Conservation (phyloP, 2,113 vertebrate genomes). For the Orycteropus afer region DNA sequence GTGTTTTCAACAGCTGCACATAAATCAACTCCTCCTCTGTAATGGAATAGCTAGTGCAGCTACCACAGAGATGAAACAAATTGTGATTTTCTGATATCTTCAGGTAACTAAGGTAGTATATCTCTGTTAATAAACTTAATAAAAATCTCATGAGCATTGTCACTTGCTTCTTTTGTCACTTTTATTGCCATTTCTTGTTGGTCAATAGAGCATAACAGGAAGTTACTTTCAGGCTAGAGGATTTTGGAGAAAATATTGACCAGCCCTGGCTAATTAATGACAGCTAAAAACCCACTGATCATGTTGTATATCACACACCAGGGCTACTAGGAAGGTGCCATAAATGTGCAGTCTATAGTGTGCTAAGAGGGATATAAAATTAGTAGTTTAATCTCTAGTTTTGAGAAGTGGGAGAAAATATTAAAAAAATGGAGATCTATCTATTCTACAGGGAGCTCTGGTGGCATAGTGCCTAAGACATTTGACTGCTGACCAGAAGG, state of each 20-base stretch:
- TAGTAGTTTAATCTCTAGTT: slow-evolving; percentile 25
- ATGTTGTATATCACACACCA: slow-evolving; percentile 40
- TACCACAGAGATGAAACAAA: slow-evolving; percentile 61
- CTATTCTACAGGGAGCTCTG: too few relatives aligned
- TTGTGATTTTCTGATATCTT: slow-evolving; percentile 62
- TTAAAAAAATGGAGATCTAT: slow-evolving; percentile 43
- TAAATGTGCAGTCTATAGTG: not conserved
- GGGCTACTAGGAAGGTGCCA: not conserved
- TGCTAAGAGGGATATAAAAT: slow-evolving; percentile 32
- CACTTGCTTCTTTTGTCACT: slow-evolving; percentile 49
- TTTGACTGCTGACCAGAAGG: too few relatives aligned
- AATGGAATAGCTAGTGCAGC: slow-evolving; percentile 54
- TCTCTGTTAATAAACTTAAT: slow-evolving; percentile 65
- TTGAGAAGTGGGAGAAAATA: slow-evolving; percentile 24
- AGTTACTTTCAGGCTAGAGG: slow-evolving; percentile 34
- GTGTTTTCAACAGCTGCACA: slow-evolving; percentile 72
- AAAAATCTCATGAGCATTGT: slow-evolving; percentile 31
- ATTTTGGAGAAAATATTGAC: slow-evolving; percentile 55
- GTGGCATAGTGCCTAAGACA: too few relatives aligned
- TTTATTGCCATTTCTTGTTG: slow-evolving; percentile 50
- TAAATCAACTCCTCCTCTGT: slow-evolving; percentile 66
- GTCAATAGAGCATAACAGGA: slow-evolving; percentile 48
- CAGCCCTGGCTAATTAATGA: slow-evolving; percentile 37
- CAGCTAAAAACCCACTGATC: slow-evolving; percentile 27
- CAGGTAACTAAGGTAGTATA: slow-evolving; percentile 50